phyloP scores from a whole-genome alignment of 2,797 vertebrate species.

The Triplophysa yarkandensis region DNA sequence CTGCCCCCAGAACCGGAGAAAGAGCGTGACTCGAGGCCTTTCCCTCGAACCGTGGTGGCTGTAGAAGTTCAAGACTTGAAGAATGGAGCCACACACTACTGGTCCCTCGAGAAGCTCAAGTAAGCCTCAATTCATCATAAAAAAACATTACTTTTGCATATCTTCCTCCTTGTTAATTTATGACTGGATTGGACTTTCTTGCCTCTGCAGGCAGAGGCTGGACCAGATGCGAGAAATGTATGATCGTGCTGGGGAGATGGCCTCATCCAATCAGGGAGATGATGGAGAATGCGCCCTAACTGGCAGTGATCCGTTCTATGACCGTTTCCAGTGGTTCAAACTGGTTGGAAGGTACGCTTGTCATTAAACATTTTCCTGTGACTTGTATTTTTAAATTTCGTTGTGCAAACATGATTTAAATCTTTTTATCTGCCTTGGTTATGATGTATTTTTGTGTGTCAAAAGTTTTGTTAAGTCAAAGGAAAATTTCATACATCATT shows the following conservation, averaged over 20 bases:
- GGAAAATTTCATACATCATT: slow-evolving; percentile 51
- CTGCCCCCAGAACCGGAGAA: slow-evolving; percentile 83
- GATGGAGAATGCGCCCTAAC: slow-evolving; percentile 84
- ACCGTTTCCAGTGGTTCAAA: slow-evolving; percentile 99
- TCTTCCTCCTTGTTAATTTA: neutral
- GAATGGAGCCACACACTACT: slow-evolving; percentile 96
- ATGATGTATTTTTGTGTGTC: neutral
- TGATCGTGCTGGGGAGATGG: slow-evolving; percentile 93
- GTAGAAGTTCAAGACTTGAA: slow-evolving; percentile 98
- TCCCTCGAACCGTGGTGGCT: slow-evolving; percentile 93
- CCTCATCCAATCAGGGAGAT: slow-evolving; percentile 80
- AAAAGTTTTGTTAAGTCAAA: neutral
- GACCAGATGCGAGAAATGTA: slow-evolving; percentile 99
- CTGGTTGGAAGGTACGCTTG: slow-evolving; percentile 91
- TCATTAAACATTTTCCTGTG: neutral
- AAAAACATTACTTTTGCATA: too few species aligned
- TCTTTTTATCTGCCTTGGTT: neutral
- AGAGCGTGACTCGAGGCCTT: slow-evolving; percentile 76
- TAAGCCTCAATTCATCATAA: slow-evolving; percentile 64
- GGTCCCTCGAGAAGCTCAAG: slow-evolving; percentile 98
- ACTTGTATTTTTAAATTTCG: neutral
- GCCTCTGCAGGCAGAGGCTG: slow-evolving; percentile 83
- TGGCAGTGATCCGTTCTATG: slow-evolving; percentile 95
- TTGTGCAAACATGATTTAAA: neutral
- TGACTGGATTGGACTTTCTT: neutral